Percentiles rank a stretch among this genome's conserved stretches.
phyloP scores from a whole-genome alignment of 2,888 invertebrate genomes.

The Chymomyza fuscimana region DNA sequence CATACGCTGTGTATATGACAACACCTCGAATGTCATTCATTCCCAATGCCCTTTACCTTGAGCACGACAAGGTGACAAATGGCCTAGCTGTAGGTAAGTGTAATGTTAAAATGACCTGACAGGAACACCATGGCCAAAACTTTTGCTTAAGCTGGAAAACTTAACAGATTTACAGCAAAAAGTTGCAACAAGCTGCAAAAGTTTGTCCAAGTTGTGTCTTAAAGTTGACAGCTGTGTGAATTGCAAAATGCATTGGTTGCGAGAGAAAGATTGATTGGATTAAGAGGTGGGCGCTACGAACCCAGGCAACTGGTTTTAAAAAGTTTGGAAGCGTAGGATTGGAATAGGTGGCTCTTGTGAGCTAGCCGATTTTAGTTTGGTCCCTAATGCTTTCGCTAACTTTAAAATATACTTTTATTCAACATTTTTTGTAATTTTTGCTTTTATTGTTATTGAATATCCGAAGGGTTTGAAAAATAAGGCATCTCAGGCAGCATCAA shows the following conservation, averaged over 20 bases:
- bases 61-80: neutral
- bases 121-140: neutral
- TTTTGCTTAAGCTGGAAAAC: too few species aligned
- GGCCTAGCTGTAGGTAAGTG: neutral
- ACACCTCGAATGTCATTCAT: neutral
- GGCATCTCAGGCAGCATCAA: too few species aligned
- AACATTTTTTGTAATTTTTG: too few species aligned
- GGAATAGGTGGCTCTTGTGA: too few species aligned
- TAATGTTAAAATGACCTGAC: neutral
- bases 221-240: neutral
- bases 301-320: neutral
- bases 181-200: conserved; percentile 18
- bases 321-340: neutral
- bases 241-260: neutral
- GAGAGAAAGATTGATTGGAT: neutral
- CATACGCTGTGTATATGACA: neutral
- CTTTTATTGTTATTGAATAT: too few species aligned
- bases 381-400: too few species aligned
- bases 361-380: too few species aligned
- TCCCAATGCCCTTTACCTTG: neutral
- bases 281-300: too few species aligned
- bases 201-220: conserved; percentile 8
- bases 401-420: too few species aligned
- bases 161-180: neutral
- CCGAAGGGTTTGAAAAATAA: too few species aligned